phyloP scores from a whole-genome alignment of 2,113 vertebrate genomes.

The Colossoma macropomum region DNA sequence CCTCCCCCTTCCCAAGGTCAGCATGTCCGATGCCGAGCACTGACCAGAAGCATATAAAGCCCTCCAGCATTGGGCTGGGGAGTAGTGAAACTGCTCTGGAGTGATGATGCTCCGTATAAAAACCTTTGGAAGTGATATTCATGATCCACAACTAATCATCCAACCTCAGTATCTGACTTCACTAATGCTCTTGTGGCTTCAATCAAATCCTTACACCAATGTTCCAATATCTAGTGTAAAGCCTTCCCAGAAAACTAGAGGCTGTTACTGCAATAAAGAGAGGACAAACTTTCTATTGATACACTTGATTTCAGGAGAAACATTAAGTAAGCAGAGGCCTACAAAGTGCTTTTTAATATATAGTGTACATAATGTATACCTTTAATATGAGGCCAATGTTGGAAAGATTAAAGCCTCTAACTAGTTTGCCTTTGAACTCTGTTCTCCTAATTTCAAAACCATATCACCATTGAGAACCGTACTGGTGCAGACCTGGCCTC shows the following conservation, averaged over 20 bases:
- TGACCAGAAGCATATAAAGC: too few species aligned
- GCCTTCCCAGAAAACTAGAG: neutral
- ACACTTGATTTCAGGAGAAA: neutral
- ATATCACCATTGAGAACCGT: neutral
- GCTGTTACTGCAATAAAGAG: neutral
- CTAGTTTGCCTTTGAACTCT: slow-evolving; percentile 4
- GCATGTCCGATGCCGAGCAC: neutral
- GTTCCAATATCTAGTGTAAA: neutral
- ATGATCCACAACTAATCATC: neutral
- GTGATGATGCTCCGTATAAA: too few species aligned
- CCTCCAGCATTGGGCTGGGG: too few species aligned
- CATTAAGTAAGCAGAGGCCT: neutral
- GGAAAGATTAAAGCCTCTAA: neutral
- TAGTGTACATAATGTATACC: too few species aligned
- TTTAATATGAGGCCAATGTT: neutral
- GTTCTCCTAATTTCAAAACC: neutral
- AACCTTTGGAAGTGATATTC: neutral
- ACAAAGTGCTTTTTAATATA: neutral
- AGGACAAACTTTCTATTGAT: too few species aligned
- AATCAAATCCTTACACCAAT: neutral
- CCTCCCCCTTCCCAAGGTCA: neutral
- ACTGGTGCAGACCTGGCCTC: neutral
- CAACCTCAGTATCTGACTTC: neutral
- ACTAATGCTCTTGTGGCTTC: neutral
- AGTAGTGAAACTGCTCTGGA: too few species aligned